phyloP scores from a whole-genome alignment of 2,888 invertebrate genomes.

The Orgyia antiqua region DNA sequence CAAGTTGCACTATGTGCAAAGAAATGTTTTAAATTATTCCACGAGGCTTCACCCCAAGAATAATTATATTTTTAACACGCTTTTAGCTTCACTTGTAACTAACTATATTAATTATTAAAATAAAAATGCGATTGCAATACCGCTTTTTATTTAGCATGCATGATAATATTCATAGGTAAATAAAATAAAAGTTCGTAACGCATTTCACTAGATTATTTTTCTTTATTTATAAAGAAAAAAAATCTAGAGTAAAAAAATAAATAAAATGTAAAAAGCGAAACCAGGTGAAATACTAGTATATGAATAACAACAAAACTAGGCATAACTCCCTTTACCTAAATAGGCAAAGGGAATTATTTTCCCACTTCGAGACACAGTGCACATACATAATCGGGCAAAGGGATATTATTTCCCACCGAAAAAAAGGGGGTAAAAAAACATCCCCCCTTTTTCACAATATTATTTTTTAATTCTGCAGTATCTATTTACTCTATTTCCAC shows the following conservation, averaged over 20 bases:
- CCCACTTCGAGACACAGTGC: slow-evolving; percentile 7
- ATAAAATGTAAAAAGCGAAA: no score
- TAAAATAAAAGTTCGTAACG: no score
- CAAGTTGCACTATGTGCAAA: slow-evolving; percentile 13
- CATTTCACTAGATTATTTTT: no score
- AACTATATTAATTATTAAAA: no score
- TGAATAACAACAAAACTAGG: no score
- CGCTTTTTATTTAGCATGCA: no score
- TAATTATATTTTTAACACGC: neutral
- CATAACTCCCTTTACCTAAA: no score
- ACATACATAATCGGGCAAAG: slow-evolving; percentile 10
- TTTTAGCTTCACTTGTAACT: slow-evolving; percentile 8
- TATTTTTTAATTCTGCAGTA: slow-evolving; percentile 1
- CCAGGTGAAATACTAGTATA: no score
- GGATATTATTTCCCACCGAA: slow-evolving; percentile 8
- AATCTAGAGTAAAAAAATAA: no score
- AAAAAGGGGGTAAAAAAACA: neutral
- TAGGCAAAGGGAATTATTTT: slow-evolving; percentile 11
- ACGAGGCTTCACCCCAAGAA: slow-evolving; percentile 2
- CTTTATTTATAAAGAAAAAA: no score
- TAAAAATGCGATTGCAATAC: no score
- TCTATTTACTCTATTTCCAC: slow-evolving; percentile 1
- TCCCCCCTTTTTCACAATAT: neutral
- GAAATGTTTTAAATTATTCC: slow-evolving; percentile 1
- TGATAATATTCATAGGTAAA: no score